A percentile compares a stretch with the other conserved stretches of the same genome.
phyloP scores from a whole-genome alignment of 2,888 invertebrate genomes.

The Cerceris rybyensis region DNA sequence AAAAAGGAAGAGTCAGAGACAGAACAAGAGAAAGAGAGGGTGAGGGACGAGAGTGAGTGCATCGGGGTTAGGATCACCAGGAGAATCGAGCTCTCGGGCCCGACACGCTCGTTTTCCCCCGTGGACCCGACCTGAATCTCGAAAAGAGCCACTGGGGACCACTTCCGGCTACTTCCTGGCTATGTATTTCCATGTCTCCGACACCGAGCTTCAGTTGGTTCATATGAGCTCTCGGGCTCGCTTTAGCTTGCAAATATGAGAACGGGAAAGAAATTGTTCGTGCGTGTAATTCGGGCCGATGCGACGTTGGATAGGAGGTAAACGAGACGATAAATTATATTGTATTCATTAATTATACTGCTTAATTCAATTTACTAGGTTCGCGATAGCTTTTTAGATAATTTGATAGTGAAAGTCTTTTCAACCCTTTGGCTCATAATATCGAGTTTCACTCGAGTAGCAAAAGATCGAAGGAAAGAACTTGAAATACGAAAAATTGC shows the following conservation, averaged over 20 bases:
- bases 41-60: constrained; percentile 15
- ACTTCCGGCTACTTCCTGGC: constrained; percentile 51
- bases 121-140: constrained; percentile 59
- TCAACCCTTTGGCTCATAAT: no score
- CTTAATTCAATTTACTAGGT: no score
- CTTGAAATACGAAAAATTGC: no score
- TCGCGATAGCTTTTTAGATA: no score
- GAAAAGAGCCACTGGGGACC: constrained; percentile 67
- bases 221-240: background rate
- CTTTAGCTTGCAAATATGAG: background rate
- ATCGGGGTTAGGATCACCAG: constrained; percentile 45
- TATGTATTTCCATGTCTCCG: constrained; percentile 24
- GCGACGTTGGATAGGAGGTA: no score
- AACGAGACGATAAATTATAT: no score
- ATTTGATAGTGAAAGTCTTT: no score
- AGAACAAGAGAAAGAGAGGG: background rate
- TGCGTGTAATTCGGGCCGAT: background rate
- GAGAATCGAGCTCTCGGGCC: constrained; percentile 49
- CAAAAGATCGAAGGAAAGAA: no score
- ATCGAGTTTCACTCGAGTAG: no score
- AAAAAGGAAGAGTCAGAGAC: background rate
- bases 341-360: no score
- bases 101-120: constrained; percentile 60
- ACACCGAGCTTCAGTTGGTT: constrained; percentile 3
- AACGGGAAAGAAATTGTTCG: background rate